These are phyloP conservation scores for Horisme vitalbata DNA, from an alignment of 2,888 invertebrate genomes.

Conservation along the genomic window DNA sequence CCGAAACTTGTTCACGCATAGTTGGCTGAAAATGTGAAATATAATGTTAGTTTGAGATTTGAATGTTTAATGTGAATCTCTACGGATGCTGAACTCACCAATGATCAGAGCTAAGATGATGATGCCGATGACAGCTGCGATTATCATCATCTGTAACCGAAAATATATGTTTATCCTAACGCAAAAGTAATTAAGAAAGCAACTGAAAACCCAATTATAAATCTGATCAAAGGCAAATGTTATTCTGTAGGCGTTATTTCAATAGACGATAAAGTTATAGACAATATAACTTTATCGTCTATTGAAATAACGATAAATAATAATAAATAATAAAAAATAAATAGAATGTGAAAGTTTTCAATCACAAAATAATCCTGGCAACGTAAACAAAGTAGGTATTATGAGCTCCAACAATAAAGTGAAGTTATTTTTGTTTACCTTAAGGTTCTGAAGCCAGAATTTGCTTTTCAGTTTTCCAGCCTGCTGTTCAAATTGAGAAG, in stretches of 20 bases:
- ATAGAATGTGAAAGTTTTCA: too few relatives aligned
- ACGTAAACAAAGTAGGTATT: too few relatives aligned
- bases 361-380: too few relatives aligned
- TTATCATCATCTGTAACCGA: slow-evolving; percentile 92
- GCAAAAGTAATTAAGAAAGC: background rate
- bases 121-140: slow-evolving; percentile 92
- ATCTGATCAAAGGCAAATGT: too few relatives aligned
- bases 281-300: too few relatives aligned
- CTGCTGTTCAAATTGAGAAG: slow-evolving; percentile 98
- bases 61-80: slow-evolving; percentile 32
- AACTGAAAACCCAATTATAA: too few relatives aligned
- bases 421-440: slow-evolving; percentile 81
- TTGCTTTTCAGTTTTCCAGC: slow-evolving; percentile 98
- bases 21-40: slow-evolving; percentile 80
- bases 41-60: slow-evolving; percentile 69
- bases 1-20: slow-evolving; percentile 80
- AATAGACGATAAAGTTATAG: too few relatives aligned
- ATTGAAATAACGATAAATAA: too few relatives aligned
- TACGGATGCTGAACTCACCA: slow-evolving; percentile 84
- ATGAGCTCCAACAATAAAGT: too few relatives aligned
- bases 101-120: slow-evolving; percentile 94
- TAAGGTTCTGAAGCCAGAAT: slow-evolving; percentile 99
- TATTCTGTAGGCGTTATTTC: too few relatives aligned
- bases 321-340: too few relatives aligned
- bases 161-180: background rate